These are phyloP conservation scores for Thryonomys swinderianus DNA, from an alignment of 2,113 vertebrate genomes.

Conservation along the genomic window DNA sequence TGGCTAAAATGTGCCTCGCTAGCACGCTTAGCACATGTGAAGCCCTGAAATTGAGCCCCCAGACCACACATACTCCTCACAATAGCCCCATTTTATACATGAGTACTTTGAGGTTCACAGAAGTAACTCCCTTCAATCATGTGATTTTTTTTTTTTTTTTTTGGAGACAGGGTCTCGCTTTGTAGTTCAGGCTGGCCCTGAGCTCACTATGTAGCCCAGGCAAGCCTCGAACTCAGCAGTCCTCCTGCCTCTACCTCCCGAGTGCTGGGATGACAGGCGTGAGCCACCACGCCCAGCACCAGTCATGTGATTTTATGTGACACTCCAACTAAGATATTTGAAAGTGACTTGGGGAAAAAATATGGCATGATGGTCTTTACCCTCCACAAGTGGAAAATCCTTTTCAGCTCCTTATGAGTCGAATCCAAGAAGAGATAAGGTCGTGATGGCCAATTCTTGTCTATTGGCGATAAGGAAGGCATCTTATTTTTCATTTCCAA, in stretches of 20 bases:
- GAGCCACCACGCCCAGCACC: too few relatives aligned
- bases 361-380: conserved; percentile 82
- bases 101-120: not conserved
- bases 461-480: conserved; percentile 96
- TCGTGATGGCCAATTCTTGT: conserved; percentile 94
- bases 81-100: not conserved
- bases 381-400: conserved; percentile 98
- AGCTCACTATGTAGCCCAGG: too few relatives aligned
- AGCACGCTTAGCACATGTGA: not conserved
- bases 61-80: not conserved
- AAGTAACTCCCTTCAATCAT: not conserved
- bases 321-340: not conserved
- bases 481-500: conserved; percentile 93
- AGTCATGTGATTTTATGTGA: not conserved
- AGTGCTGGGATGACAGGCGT: too few relatives aligned
- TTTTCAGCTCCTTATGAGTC: conserved; percentile 93
- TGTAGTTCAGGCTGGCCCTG: too few relatives aligned
- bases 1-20: not conserved
- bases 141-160: too few relatives aligned
- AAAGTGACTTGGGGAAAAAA: not conserved
- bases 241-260: too few relatives aligned
- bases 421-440: conserved; percentile 95
- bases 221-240: too few relatives aligned
- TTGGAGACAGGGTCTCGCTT: too few relatives aligned
- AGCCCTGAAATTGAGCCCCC: not conserved